These are phyloP conservation scores for Heteronetta atricapilla DNA, from an alignment of 2,113 vertebrate species.

Conservation along the genomic window DNA sequence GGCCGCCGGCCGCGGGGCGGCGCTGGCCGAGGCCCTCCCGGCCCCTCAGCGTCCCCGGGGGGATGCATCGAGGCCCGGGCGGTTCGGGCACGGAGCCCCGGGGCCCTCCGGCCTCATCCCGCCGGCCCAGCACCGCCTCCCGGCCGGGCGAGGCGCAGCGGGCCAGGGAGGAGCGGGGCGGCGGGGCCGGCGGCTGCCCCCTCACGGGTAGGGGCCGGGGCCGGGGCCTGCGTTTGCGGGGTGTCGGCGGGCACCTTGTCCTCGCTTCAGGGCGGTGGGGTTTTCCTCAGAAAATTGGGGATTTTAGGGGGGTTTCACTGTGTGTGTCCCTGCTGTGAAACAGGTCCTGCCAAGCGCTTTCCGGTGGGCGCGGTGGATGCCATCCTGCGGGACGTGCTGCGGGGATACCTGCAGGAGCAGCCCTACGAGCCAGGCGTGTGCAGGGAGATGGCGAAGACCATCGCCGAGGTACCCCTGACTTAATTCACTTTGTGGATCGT, in stretches of 20 bases:
- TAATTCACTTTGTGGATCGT: neutral
- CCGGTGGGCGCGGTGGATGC: slow-evolving; percentile 75
- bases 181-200: rapidly evolving
- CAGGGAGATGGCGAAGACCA: slow-evolving; percentile 84
- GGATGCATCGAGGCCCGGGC: neutral
- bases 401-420: slow-evolving; percentile 80
- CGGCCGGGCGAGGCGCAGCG: neutral
- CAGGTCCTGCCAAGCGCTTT: slow-evolving; percentile 81
- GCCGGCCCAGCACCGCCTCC: neutral
- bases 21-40: no score
- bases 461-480: slow-evolving; percentile 82
- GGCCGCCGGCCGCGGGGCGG: no score
- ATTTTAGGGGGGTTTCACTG: neutral
- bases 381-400: slow-evolving; percentile 88
- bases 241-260: no score
- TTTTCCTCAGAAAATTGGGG: neutral
- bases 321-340: neutral
- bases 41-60: no score
- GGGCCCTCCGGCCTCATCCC: neutral
- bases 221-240: neutral
- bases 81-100: neutral
- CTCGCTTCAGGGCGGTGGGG: rapidly evolving
- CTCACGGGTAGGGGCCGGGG: neutral
- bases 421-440: slow-evolving; percentile 85
- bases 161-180: neutral